Evolutionary conservation across 1,140 invertebrate species (phyloP).

Genomic region (Pseudomyrmex gracilis): DNA sequence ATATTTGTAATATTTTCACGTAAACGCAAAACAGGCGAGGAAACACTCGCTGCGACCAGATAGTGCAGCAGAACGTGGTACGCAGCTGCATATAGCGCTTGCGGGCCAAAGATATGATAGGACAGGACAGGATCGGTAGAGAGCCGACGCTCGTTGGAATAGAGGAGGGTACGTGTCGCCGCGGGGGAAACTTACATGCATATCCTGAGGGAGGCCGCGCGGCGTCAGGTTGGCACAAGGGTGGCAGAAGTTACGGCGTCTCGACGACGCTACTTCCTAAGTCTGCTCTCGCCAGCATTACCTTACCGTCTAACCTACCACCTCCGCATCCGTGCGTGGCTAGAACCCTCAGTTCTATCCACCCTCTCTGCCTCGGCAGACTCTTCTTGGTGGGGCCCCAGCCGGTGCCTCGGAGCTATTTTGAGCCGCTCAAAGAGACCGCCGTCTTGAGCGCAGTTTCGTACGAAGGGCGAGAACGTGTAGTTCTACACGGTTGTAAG

Average conservation of each 20-base stretch:
- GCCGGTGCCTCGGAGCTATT: constrained; percentile 78
- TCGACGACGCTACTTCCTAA: constrained; percentile 81
- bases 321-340: constrained; percentile 36
- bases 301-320: constrained; percentile 65
- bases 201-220: constrained; percentile 73
- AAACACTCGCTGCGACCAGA: background rate
- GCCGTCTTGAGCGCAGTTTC: constrained; percentile 56
- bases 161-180: constrained; percentile 75
- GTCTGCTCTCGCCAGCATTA: constrained; percentile 75
- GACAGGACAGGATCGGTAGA: constrained; percentile 69
- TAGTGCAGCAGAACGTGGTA: background rate
- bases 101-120: constrained; percentile 74
- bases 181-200: constrained; percentile 78
- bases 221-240: constrained; percentile 80
- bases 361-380: constrained; percentile 46
- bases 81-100: background rate
- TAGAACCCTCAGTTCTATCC: constrained; percentile 53
- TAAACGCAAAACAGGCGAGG: background rate
- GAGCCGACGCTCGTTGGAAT: constrained; percentile 42
- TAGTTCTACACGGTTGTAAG: constrained; percentile 57
- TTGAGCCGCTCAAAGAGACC: constrained; percentile 74
- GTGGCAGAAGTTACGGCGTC: constrained; percentile 82
- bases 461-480: constrained; percentile 74
- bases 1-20: background rate
- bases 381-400: constrained; percentile 70